Evolutionary conservation across 1,140 invertebrate genomes (phyloP), one percentile per base, ranked within the genome.

Genomic region (Drosophila triauraria): DNA sequence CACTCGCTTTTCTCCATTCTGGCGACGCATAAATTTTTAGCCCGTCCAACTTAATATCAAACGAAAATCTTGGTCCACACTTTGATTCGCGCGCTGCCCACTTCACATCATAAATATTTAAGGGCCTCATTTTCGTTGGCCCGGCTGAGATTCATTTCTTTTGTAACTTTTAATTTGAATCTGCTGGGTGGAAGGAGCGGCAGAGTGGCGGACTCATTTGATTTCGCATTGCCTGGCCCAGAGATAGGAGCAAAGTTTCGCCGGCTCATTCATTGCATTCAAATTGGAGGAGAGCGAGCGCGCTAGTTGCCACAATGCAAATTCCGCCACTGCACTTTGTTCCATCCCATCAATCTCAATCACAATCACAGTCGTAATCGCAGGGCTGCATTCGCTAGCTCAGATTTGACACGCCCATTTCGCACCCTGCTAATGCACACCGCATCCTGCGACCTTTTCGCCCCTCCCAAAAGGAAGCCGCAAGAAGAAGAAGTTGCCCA

Each of bases 121-220:
- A 85, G 75, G 70, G 63, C 25, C 75, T 90, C 78, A 90, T 90
- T 90, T 90, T 72, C 69, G 69, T 38, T 70, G 54, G 64, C 53
- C 64, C 42, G 71, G 51, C 83, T 67, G 63, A 87, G 69, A 88
- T 84, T 84, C 84, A 81, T 87, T 88, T 87, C 84, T 87, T 87
- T 88, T 80, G 77, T 70, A 88, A 88, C 85, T 88, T 88, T 88
- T 88, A 88, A 88, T 88, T 88, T 88, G 81, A 88, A 88, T 85
- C 68, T 50, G 51, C 62, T n/a, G 42, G 62, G 51, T 42, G n/a
- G 15, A n/a, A 51, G 47, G 9, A 17, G 10, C 15, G 35, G 17
- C 17, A 10, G 12, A 50, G 35, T 9, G 32, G 10, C 32, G 10
- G 32, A 51, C 74, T 80, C 84, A 83, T 88, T 87, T 87, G 84